Conservation (phyloP, 2,113 vertebrate species). For the Vidua macroura region DNA sequence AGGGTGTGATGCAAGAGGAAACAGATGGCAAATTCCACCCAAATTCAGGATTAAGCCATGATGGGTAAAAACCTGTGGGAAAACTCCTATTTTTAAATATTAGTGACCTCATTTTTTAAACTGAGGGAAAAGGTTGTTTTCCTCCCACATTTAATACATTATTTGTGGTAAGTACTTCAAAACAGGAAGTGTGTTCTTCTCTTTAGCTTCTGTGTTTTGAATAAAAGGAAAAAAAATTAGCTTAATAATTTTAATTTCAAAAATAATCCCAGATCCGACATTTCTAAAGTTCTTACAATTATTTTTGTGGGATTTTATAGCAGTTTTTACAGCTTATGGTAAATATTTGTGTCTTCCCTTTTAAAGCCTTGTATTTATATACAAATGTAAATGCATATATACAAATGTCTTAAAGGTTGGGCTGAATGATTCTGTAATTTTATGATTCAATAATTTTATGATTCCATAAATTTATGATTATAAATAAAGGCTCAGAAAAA, state of each 20-base stretch:
- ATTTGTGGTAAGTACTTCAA: background rate
- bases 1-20: background rate
- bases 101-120: background rate
- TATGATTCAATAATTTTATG: background rate
- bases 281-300: background rate
- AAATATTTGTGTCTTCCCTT: background rate
- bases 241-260: background rate
- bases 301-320: background rate
- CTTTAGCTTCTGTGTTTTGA: background rate
- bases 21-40: background rate
- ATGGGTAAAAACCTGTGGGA: background rate
- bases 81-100: background rate
- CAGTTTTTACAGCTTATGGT: background rate
- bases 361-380: background rate
- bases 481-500: background rate
- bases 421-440: background rate
- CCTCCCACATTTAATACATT: accelerated
- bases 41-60: background rate
- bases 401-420: background rate
- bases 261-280: background rate
- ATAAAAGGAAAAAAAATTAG: background rate
- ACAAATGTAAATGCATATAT: background rate
- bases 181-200: background rate
- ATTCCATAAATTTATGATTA: background rate
- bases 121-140: background rate